A percentile compares a stretch with the other conserved stretches of the same genome.
These are phyloP conservation scores for Neolamprologus devosi DNA, from an alignment of 2,113 vertebrate genomes.

Conservation along the genomic window DNA sequence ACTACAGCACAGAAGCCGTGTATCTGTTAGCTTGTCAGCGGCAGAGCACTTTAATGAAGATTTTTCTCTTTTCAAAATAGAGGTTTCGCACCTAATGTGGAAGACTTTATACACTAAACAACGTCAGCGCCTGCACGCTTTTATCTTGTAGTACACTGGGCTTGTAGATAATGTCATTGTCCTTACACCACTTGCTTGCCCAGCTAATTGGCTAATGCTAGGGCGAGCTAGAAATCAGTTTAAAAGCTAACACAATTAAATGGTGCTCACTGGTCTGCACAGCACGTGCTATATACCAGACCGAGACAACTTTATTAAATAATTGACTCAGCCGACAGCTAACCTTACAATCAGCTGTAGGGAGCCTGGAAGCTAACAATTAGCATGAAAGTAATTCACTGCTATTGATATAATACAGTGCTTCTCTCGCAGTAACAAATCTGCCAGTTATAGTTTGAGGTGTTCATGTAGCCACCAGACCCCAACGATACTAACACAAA, in stretches of 20 bases:
- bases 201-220: constrained; percentile 12
- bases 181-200: background rate
- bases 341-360: background rate
- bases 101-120: background rate
- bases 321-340: background rate
- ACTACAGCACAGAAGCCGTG: background rate
- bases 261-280: background rate
- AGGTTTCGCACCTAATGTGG: fast-evolving
- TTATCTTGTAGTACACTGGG: background rate
- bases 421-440: background rate
- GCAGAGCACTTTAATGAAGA: background rate
- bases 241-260: background rate
- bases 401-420: background rate
- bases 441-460: background rate
- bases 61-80: background rate
- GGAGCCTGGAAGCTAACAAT: background rate
- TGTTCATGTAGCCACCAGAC: background rate
- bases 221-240: background rate
- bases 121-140: fast-evolving
- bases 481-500: background rate
- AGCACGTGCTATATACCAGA: background rate
- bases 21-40: background rate
- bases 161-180: background rate
- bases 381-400: background rate
- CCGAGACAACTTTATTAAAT: background rate